Percentiles rank a stretch among this genome's conserved stretches.
Evolutionary conservation across 2,113 vertebrate species (phyloP).

Genomic region (Cavia porcellus): DNA sequence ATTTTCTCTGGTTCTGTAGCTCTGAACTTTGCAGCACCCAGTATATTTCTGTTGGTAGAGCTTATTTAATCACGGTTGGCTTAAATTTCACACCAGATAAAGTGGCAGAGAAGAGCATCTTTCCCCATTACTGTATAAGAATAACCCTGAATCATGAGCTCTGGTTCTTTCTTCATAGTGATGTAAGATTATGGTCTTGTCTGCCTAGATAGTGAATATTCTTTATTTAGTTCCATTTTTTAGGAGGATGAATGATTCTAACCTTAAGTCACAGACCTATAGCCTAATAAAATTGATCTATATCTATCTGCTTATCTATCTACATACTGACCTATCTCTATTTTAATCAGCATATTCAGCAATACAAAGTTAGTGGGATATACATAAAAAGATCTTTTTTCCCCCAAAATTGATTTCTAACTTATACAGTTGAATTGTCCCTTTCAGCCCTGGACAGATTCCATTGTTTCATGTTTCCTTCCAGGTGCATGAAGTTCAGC

Average conservation of each 20-base stretch:
- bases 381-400: neutral
- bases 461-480: neutral
- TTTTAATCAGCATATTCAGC: neutral
- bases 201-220: neutral
- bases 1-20: constrained; percentile 39
- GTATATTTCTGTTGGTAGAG: neutral
- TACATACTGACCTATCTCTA: neutral
- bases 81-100: constrained; percentile 27
- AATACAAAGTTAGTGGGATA: neutral
- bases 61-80: constrained; percentile 9
- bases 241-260: neutral
- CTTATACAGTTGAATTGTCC: neutral
- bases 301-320: neutral
- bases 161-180: neutral
- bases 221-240: neutral
- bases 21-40: constrained; percentile 34
- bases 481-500: neutral
- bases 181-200: constrained; percentile 18
- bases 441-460: neutral
- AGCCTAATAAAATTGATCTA: neutral
- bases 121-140: constrained; percentile 2
- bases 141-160: neutral
- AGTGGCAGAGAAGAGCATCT: neutral
- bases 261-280: neutral
- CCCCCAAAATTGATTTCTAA: neutral